Evolutionary conservation across 2,888 invertebrate species (phyloP).

Genomic region (Protophormia terraenovae): DNA sequence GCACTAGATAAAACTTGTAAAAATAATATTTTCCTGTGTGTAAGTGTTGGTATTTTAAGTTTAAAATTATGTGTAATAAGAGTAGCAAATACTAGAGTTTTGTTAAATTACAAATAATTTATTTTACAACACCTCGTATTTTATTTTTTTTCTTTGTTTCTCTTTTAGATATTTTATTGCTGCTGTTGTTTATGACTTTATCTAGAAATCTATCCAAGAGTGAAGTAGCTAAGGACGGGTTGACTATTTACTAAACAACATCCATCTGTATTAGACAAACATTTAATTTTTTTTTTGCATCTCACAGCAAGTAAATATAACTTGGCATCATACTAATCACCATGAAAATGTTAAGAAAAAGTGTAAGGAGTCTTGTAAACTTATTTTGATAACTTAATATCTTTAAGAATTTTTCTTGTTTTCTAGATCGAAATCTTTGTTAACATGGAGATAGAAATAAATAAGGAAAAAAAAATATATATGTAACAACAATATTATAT

Average conservation of each 20-base stretch:
- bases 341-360: slow-evolving; percentile 7
- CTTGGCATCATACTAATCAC: slow-evolving; percentile 28
- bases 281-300: slow-evolving; percentile 57
- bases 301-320: not conserved
- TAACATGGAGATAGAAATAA: too few species aligned
- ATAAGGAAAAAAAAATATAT: not conserved
- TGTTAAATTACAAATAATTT: slow-evolving; percentile 65
- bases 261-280: slow-evolving; percentile 28
- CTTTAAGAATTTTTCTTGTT: not conserved
- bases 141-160: not conserved
- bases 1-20: not conserved
- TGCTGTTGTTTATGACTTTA: not conserved
- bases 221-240: not conserved
- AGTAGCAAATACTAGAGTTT: slow-evolving; percentile 54
- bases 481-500: too few species aligned
- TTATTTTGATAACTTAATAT: slow-evolving; percentile 58
- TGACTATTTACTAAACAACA: not conserved
- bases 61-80: slow-evolving; percentile 47
- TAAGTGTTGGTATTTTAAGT: not conserved
- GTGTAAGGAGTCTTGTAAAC: not conserved
- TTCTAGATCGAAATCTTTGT: not conserved
- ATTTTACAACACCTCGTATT: slow-evolving; percentile 63
- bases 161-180: not conserved
- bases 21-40: not conserved
- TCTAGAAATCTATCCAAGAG: not conserved